A percentile compares a stretch with the other conserved stretches of the same genome.
phyloP scores from a whole-genome alignment of 2,113 vertebrate species.

The Furnarius figulus region DNA sequence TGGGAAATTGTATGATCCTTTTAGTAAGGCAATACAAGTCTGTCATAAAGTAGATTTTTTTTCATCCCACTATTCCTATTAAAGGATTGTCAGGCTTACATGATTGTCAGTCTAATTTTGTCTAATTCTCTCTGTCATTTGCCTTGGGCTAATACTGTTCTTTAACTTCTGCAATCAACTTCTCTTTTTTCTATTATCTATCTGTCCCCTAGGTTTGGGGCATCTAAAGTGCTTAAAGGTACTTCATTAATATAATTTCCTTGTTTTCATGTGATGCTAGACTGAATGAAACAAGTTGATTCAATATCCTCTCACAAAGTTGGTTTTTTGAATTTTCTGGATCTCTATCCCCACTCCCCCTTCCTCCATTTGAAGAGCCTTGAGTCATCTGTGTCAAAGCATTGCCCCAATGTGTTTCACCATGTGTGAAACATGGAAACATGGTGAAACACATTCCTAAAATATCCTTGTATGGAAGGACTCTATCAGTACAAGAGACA shows the following conservation, averaged over 20 bases:
- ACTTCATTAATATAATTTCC: not conserved
- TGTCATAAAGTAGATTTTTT: not conserved
- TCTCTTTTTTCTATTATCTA: not conserved
- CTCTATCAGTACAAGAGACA: fast-evolving
- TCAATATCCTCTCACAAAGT: not conserved
- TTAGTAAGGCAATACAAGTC: not conserved
- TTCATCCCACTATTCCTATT: not conserved
- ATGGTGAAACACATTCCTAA: fast-evolving
- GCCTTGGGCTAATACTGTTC: not conserved
- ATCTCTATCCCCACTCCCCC: fast-evolving
- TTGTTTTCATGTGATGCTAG: not conserved
- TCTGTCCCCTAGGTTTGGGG: not conserved
- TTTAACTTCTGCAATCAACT: not conserved
- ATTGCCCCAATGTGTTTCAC: not conserved
- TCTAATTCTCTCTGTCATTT: not conserved
- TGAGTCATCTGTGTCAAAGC: fast-evolving
- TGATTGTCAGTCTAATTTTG: not conserved
- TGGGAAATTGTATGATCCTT: not conserved
- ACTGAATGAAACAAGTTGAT: not conserved
- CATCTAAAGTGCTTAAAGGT: not conserved
- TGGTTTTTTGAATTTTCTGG: not conserved
- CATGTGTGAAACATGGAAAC: not conserved
- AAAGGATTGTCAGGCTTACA: not conserved
- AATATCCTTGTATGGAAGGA: not conserved
- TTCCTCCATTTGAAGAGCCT: not conserved